Base-by-base conservation (phyloP, 1,140 invertebrate genomes). In the Drosophila pruinosa region DNA sequence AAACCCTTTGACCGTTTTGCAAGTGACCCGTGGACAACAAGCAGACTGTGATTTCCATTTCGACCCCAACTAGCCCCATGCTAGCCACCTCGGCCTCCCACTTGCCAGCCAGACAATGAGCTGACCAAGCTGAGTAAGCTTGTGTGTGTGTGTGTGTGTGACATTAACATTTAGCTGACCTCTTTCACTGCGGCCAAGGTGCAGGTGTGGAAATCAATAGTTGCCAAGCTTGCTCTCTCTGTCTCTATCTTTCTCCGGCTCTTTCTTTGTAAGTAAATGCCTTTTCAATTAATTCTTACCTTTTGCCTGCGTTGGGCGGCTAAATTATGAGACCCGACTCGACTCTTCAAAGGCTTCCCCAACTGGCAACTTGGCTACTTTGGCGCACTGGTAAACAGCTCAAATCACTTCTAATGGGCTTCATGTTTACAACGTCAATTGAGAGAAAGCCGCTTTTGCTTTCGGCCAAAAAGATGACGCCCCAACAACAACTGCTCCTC, bases 361-460 rank as follows among this genome's bases (percentile, higher is more conserved):
- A 47, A 41, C 45, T 64, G 61, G 36, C 57, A 34, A 63, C 52
- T 65, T 63, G 48, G 57, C 56, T 59, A 56, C 28, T 36, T n/a
- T 47, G 31, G 31, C 62, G 43, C 80, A 63, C 85, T 73, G 78
- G 28, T n/a, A n/a, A n/a, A n/a, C 73, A 71, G 82, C 82, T 88
- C 78, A 88, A 88, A 88, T 88, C 82, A 88, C 78, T 88, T 88
- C 82, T 88, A 89, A 89, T 88, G 81, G 78, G 78, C 83, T 89
- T 89, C 86, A 88, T 90, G 88, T 89, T 89, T 89, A 89, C 86
- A 82, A 80, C 86, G 86, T 79, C 86, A 89, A 89, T 89, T 89
- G 85, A 89, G 79, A 89, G 69, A 88, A 86, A 86, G 82, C 82
- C 78, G 82, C 78, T 86, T 86, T 86, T 52, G 73, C 69, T 85